These are phyloP conservation scores for Zaprionus ghesquierei DNA, from an alignment of 1,140 invertebrate genomes.

Conservation along the genomic window DNA sequence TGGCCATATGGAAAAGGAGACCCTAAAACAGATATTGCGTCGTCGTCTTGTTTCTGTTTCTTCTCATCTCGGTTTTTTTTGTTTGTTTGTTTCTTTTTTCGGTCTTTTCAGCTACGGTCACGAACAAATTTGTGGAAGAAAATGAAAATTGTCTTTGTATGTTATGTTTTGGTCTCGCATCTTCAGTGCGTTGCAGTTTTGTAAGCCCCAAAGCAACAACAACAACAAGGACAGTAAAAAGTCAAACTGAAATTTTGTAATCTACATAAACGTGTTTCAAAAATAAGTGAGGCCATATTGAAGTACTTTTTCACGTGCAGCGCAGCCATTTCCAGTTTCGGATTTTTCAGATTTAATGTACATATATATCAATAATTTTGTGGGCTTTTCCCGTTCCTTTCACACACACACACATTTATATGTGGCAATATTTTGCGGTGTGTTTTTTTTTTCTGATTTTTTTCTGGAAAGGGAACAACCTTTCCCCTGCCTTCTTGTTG, in stretches of 20 bases:
- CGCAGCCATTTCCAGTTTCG: slow-evolving; percentile 8
- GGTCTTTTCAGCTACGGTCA: slow-evolving; percentile 33
- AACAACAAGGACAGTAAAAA: no score
- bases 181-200: slow-evolving; percentile 25
- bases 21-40: slow-evolving; percentile 17
- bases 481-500: background rate
- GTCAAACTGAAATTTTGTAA: slow-evolving; percentile 67
- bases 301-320: slow-evolving; percentile 22
- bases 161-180: slow-evolving; percentile 21
- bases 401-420: slow-evolving; percentile 1
- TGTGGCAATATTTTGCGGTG: slow-evolving; percentile 48
- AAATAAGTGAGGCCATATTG: slow-evolving; percentile 9
- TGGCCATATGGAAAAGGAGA: slow-evolving; percentile 49
- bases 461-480: no score
- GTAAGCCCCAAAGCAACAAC: slow-evolving; percentile 3
- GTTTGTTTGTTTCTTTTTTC: slow-evolving; percentile 24
- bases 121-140: slow-evolving; percentile 50
- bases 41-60: background rate
- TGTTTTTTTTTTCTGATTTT: slow-evolving; percentile 13
- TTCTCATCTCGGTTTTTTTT: slow-evolving; percentile 5
- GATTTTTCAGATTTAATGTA: background rate
- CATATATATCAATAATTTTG: no score
- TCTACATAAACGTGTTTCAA: slow-evolving; percentile 59
- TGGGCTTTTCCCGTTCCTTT: slow-evolving; percentile 19
- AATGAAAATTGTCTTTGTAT: slow-evolving; percentile 59